Percentiles rank a stretch among this genome's conserved stretches.
Evolutionary conservation across 2,113 vertebrate genomes (phyloP).

Genomic region (Dinomys branickii): DNA sequence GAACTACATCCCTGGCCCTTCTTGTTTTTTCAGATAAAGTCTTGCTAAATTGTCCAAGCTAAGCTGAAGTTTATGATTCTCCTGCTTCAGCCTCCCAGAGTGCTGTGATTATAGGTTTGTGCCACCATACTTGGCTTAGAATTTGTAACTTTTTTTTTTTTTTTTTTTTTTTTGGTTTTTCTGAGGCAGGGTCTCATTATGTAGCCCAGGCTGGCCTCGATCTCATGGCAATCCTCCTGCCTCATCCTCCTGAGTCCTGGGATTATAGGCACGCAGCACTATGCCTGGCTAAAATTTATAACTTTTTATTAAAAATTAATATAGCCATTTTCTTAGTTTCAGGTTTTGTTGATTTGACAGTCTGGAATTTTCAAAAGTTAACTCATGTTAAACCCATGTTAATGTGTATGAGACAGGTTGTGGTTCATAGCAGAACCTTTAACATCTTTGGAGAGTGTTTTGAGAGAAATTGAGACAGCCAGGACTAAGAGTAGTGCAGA

Average conservation of each 20-base stretch:
- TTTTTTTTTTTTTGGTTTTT: background rate
- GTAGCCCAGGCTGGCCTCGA: background rate
- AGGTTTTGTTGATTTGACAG: conserved; percentile 20
- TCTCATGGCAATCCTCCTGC: background rate
- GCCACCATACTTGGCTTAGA: background rate
- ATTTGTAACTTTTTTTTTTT: background rate
- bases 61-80: background rate
- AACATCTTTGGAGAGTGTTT: background rate
- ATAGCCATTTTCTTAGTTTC: conserved; percentile 16
- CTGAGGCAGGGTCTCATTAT: background rate
- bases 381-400: background rate
- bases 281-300: background rate
- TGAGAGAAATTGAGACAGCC: background rate
- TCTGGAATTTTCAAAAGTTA: conserved; percentile 30
- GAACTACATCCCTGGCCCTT: background rate
- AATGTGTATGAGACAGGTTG: background rate
- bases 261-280: background rate
- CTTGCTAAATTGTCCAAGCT: background rate
- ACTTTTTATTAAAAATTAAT: background rate
- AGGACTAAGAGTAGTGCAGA: background rate
- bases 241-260: background rate
- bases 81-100: background rate
- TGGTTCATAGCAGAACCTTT: background rate
- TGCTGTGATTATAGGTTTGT: background rate
- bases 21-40: background rate